phyloP scores from a whole-genome alignment of 2,888 invertebrate species.

The Sesamia inferens region DNA sequence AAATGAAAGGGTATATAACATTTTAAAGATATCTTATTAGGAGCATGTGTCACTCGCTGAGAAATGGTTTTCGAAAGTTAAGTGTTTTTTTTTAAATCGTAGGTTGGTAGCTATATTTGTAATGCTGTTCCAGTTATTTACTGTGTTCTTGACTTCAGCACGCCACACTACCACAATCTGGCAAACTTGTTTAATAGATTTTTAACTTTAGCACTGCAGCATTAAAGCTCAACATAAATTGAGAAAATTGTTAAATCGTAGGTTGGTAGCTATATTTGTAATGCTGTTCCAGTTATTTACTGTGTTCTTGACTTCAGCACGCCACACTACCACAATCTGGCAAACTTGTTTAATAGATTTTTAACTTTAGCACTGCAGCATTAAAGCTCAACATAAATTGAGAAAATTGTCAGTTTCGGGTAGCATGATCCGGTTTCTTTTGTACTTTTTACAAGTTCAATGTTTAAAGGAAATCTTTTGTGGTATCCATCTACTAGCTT shows the following conservation, averaged over 20 bases:
- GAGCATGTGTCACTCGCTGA: conserved; percentile 46
- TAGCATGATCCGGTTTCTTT: no score
- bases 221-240: no score
- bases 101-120: conserved; percentile 11
- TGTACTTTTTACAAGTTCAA: conserved; percentile 10
- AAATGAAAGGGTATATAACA: conserved; percentile 36
- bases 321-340: no score
- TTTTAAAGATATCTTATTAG: conserved; percentile 42
- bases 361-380: no score
- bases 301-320: neutral
- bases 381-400: no score
- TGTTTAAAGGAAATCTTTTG: neutral
- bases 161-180: no score
- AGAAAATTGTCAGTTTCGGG: neutral
- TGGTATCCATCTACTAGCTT: neutral
- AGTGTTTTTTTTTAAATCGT: conserved; percentile 28
- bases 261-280: conserved; percentile 1
- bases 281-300: conserved; percentile 28
- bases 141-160: neutral
- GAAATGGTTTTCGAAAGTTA: conserved; percentile 52
- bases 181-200: no score
- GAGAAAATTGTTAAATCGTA: conserved; percentile 21
- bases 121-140: conserved; percentile 29
- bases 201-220: no score
- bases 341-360: no score